phyloP scores from a whole-genome alignment of 1,140 invertebrate genomes.

The Cyrtorhinus lividipennis region DNA sequence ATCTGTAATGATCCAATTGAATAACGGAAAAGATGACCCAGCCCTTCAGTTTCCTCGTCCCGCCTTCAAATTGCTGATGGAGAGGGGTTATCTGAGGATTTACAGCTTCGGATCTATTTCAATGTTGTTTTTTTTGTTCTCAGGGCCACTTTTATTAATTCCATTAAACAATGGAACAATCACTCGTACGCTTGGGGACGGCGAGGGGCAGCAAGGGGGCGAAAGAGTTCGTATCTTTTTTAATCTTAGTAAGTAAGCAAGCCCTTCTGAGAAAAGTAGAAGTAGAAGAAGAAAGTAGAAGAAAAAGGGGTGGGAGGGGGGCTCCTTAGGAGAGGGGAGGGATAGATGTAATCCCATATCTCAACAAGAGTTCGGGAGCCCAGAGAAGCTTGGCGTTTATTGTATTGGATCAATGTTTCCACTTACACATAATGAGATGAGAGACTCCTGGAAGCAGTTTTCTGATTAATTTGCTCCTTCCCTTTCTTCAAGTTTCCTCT shows the following conservation, averaged over 20 bases:
- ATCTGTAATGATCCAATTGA: too few species aligned
- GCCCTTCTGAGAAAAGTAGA: slow-evolving; percentile 14
- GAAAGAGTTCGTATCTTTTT: slow-evolving; percentile 21
- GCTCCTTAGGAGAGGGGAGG: background rate
- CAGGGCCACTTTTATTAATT: slow-evolving; percentile 18
- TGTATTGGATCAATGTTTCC: slow-evolving; percentile 23
- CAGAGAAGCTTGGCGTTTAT: slow-evolving; percentile 16
- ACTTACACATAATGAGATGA: slow-evolving; percentile 21
- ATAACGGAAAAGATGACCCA: too few species aligned
- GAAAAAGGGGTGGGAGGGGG: background rate
- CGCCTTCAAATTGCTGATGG: too few species aligned
- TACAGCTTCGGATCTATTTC: slow-evolving; percentile 15
- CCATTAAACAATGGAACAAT: slow-evolving; percentile 18
- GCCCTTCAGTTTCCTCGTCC: too few species aligned
- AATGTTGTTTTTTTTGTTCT: too few species aligned
- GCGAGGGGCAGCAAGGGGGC: too few species aligned
- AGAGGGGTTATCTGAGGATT: slow-evolving; percentile 11
- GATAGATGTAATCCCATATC: slow-evolving; percentile 20
- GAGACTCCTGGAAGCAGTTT: background rate
- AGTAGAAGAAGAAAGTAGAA: slow-evolving; percentile 6
- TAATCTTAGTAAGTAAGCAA: slow-evolving; percentile 21
- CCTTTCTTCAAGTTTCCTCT: slow-evolving; percentile 10
- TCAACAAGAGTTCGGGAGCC: slow-evolving; percentile 11
- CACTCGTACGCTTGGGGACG: slow-evolving; percentile 19
- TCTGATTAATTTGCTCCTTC: slow-evolving; percentile 9